Base-by-base conservation (phyloP, 2,888 invertebrate genomes). In the Apoda limacodes region DNA sequence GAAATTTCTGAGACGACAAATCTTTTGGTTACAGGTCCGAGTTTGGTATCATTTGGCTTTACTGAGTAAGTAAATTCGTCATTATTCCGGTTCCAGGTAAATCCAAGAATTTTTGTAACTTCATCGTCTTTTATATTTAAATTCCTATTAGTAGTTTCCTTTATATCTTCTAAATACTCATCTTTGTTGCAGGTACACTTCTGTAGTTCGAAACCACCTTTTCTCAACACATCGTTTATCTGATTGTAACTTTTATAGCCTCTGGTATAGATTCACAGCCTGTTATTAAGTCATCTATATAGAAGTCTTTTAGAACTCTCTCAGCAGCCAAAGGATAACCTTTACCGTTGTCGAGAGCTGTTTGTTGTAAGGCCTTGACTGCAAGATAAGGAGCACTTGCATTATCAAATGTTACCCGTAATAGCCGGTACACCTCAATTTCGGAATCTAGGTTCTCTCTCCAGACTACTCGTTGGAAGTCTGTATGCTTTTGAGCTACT, bases 181-280 rank as follows among this genome's bases (percentile, higher is more conserved):
- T 35, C 37, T 11, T 24, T 45, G 21, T 43, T 52, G 15, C 41
- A 45, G 2, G 24, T 20, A 50, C 48, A 50, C 30, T 59, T 52
- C 14, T 55, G 48, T 3, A 60, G 27, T 11, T 41, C 29, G 32
- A 61, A 56, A 5, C 56, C 52, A 12, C 51, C 57, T 17, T 37
- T 34, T 7, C 28, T 41, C 10, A 59, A 22, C 5, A 60, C 15
- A n/a, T 31, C 32, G 4, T 39, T 50, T 11, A 52, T 38, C 33
- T 55, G 40, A 11, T 45, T 30, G 20, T 37, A 34, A 9, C 52
- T 17, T 3, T 25, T 26, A 17, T 43, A 14, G 15, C 45, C 26
- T 45, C 35, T 39, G 42, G 31, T 28, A 49, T 10, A 19, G 36
- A 35, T n/a, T 45, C 17, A 24, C 39, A 41, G 9, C 50, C 48